Conservation (phyloP, 2,888 invertebrate species). For the Hartigia nigra region DNA sequence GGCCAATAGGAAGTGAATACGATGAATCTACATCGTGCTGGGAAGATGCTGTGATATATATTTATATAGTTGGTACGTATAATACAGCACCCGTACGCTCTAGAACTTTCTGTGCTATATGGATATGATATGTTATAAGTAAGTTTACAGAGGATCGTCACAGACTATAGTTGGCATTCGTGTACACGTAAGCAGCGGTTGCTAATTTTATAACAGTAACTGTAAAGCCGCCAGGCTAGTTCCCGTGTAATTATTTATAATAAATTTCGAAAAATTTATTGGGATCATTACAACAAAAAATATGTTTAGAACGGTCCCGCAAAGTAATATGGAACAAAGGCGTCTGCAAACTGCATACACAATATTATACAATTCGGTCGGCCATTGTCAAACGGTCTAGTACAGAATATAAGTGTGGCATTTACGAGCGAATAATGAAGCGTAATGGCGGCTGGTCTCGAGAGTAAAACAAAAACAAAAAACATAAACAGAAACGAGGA, state of each 20-base stretch:
- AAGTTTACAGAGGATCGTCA: not conserved
- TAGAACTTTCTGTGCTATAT: not conserved
- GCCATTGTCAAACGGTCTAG: constrained; percentile 19
- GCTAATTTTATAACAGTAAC: not conserved
- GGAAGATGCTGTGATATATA: not conserved
- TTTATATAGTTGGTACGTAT: not conserved
- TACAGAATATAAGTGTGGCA: constrained; percentile 34
- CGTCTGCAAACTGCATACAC: not conserved
- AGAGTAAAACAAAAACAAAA: constrained; percentile 5
- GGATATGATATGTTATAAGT: not conserved
- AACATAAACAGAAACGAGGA: constrained; percentile 8
- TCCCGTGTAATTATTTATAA: not conserved
- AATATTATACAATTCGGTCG: constrained; percentile 3
- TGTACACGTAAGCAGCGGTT: not conserved
- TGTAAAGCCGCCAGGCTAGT: not conserved
- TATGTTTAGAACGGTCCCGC: not conserved
- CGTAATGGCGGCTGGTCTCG: constrained; percentile 30
- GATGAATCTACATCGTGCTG: not conserved
- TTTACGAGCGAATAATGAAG: constrained; percentile 47
- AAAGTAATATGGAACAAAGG: not conserved
- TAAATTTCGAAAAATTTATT: not conserved
- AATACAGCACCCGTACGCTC: not conserved
- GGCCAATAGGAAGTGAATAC: not conserved
- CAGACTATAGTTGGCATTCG: not conserved
- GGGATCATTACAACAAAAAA: not conserved